These are phyloP conservation scores for Dolichallabes microphthalmus DNA, from an alignment of 2,113 vertebrate species.

Conservation along the genomic window DNA sequence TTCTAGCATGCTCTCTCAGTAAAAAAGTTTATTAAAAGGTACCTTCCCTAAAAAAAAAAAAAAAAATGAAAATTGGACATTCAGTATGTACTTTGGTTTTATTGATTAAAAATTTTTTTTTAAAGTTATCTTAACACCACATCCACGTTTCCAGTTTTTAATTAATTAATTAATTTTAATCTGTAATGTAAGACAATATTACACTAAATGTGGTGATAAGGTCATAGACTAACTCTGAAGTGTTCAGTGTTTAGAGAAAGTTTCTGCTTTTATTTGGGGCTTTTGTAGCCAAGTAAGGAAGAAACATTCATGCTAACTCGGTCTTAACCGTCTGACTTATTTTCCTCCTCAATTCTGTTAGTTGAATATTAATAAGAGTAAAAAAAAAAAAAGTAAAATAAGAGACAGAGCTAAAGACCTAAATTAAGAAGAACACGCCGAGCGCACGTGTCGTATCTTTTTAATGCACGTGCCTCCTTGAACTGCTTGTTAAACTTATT, in stretches of 20 bases:
- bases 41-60: too few species aligned
- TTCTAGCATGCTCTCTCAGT: neutral
- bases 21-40: neutral
- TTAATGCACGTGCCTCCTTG: neutral
- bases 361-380: neutral
- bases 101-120: neutral
- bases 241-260: neutral
- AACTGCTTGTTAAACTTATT: neutral
- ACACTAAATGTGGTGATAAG: neutral
- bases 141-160: neutral
- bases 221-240: neutral
- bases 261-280: neutral
- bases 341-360: too few species aligned
- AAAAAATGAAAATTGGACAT: too few species aligned
- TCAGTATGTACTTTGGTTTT: neutral
- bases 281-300: too few species aligned
- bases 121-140: neutral
- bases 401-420: neutral
- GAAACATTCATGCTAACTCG: neutral
- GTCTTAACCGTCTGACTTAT: neutral
- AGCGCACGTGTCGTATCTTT: neutral
- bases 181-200: neutral
- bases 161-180: too few species aligned
- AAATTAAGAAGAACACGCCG: neutral
- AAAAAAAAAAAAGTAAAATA: neutral